Evolutionary conservation across 92 coral and sea anemone species (phyloP), one percentile per base, ranked within the genome.

Genomic region (Umimayanthus kanabou): DNA sequence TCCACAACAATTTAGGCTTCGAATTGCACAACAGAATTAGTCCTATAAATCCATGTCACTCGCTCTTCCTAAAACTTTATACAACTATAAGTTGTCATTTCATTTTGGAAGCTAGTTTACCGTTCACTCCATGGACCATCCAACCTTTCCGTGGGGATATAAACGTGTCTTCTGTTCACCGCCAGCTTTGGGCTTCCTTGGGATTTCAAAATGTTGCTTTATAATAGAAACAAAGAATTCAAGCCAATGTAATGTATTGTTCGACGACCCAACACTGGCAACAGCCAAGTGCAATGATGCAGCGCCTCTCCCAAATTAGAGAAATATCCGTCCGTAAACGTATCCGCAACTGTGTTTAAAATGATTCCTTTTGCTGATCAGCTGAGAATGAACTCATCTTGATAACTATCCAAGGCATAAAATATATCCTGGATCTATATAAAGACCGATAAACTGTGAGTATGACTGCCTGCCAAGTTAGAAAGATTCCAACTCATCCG

Each of bases 131-230:
- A 69, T 13, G 65, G 43, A 55, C 49, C 55, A 49, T 39, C 16
- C 53, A 26, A 22, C 57, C 29, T 42, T 83, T 43, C 77, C 40
- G 25, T 30, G 18, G 45, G 42, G 40, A 37, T 79, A 50, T 14
- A 37, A 75, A 75, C 76, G 78, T 47, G 4, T 83, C 47, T 83
- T 47, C 43, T 29, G 47, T 65, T 76, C 61, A 70, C 33, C 39
- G 73, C 72, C 77, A 42, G 40, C 61, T 71, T 70, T 53, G 45
- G 40, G 77, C 45, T 43, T 82, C 82, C 65, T 53, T n/a, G 82
- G 64, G 82, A 45, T 26, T 42, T 47, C 76, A 33, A 40, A 39
- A 25, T 61, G 58, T 15, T 66, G 74, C 69, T 25, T 71, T 30
- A 37, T 6, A 47, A 7, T 20, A 71, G 77, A 83, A 71, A 71